Evolutionary conservation across 1,140 invertebrate genomes (phyloP).

Genomic region (Wiebesia pumilae): DNA sequence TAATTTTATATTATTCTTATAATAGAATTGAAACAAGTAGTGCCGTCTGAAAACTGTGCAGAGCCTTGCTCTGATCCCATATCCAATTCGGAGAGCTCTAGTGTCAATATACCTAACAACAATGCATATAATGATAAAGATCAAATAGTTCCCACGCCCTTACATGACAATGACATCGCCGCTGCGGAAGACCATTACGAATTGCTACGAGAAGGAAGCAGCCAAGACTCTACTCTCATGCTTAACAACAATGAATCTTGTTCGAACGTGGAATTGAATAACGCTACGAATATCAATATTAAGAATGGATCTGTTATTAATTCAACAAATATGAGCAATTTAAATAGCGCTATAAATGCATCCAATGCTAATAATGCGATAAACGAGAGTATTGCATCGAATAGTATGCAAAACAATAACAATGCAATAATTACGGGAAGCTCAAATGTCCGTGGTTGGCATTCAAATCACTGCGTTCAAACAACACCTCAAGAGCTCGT

Average conservation of each 20-base stretch:
- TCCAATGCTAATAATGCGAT: constrained; percentile 71
- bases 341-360: constrained; percentile 70
- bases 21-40: constrained; percentile 32
- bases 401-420: constrained; percentile 66
- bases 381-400: constrained; percentile 72
- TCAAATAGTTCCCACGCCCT: not conserved
- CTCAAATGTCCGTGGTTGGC: constrained; percentile 26
- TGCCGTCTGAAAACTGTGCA: constrained; percentile 61
- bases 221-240: not conserved
- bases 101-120: constrained; percentile 55
- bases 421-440: not conserved
- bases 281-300: constrained; percentile 77
- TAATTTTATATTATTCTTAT: too few relatives aligned
- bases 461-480: constrained; percentile 27
- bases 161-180: constrained; percentile 51
- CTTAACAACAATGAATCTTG: constrained; percentile 60
- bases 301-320: constrained; percentile 73
- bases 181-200: constrained; percentile 36
- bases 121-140: constrained; percentile 57
- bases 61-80: constrained; percentile 59
- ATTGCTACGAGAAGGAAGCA: constrained; percentile 36
- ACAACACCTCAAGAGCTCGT: constrained; percentile 40
- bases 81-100: constrained; percentile 32
- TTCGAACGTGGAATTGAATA: constrained; percentile 73
- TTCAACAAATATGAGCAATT: constrained; percentile 65